Conservation (phyloP, 2,888 invertebrate species). For the Leptogaster cylindrica region DNA sequence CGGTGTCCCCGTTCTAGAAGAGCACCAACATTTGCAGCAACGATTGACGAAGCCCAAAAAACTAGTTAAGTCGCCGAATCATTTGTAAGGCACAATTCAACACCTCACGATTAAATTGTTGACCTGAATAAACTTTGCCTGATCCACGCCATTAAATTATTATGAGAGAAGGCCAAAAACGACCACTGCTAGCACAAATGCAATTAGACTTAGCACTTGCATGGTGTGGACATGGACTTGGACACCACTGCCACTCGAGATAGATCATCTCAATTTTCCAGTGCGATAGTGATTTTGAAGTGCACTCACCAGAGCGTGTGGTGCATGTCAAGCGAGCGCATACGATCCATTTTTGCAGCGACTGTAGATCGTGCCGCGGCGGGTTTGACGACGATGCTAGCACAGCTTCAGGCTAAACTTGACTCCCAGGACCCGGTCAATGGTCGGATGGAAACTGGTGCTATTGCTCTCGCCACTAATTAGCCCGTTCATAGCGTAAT, state of each 20-base stretch:
- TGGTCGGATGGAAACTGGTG: slow-evolving; percentile 22
- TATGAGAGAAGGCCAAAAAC: slow-evolving; percentile 14
- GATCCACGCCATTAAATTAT: slow-evolving; percentile 36
- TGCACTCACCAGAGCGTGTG: slow-evolving; percentile 41
- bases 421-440: slow-evolving; percentile 28
- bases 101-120: slow-evolving; percentile 41
- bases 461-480: slow-evolving; percentile 33
- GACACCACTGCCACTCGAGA: slow-evolving; percentile 10
- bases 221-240: slow-evolving; percentile 36
- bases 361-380: neutral
- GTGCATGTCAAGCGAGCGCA: slow-evolving; percentile 29
- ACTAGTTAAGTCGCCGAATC: no score
- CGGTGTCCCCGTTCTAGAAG: no score
- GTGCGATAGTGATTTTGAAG: slow-evolving; percentile 37
- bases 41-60: no score
- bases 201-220: slow-evolving; percentile 42
- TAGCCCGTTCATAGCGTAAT: slow-evolving; percentile 39
- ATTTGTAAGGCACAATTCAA: slow-evolving; percentile 35
- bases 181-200: slow-evolving; percentile 5
- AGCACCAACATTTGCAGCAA: no score
- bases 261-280: slow-evolving; percentile 46
- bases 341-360: slow-evolving; percentile 7
- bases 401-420: neutral
- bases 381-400: neutral
- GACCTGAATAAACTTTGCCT: slow-evolving; percentile 42